phyloP scores from a whole-genome alignment of 2,113 vertebrate genomes.

The Agelaius tricolor region DNA sequence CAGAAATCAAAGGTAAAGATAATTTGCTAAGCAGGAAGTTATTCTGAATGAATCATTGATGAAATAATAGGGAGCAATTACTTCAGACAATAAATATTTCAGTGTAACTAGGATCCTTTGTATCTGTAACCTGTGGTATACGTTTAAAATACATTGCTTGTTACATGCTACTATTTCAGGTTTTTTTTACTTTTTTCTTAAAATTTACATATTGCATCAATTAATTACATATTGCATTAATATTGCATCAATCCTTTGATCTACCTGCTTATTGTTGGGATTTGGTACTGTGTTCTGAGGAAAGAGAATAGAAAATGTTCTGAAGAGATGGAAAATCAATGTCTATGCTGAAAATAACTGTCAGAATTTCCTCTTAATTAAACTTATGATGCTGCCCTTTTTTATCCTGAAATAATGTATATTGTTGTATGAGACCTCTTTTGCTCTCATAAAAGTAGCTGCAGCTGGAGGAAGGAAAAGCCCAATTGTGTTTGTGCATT shows the following conservation, averaged over 20 bases:
- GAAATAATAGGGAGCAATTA: neutral
- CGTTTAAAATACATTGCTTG: neutral
- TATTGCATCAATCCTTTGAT: neutral
- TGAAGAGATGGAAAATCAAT: neutral
- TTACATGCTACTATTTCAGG: neutral
- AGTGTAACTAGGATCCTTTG: neutral
- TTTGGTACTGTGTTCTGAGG: neutral
- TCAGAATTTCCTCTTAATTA: neutral
- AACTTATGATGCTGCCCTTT: neutral
- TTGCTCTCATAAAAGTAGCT: neutral
- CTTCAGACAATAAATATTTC: neutral
- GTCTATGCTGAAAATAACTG: neutral
- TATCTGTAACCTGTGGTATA: neutral
- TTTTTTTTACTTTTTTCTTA: neutral
- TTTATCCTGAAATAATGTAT: neutral
- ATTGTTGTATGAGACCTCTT: neutral
- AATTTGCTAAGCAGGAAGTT: constrained; percentile 21
- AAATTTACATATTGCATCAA: neutral
- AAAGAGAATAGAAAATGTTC: neutral
- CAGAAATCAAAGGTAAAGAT: neutral
- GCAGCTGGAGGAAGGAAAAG: neutral
- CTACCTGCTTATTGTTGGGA: neutral
- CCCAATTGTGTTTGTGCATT: neutral
- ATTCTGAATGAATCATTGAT: constrained; percentile 17
- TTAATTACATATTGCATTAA: too few relatives aligned